phyloP scores from a whole-genome alignment of 1,140 invertebrate species.

The Hypsibius dujardini region DNA sequence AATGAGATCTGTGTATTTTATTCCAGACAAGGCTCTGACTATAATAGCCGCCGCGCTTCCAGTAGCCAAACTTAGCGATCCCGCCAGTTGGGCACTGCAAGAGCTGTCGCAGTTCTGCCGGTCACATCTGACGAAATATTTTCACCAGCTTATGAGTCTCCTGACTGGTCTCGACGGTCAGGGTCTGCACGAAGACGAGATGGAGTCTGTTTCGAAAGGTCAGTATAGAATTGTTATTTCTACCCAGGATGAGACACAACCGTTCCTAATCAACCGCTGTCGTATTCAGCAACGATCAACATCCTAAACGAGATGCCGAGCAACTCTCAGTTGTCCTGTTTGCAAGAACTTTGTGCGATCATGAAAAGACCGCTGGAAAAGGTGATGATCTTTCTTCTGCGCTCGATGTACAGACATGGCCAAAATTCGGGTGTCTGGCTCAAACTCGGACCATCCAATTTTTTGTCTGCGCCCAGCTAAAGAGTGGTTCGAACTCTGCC shows the following conservation, averaged over 20 bases:
- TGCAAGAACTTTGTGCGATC: neutral
- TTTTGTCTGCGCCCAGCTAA: no score
- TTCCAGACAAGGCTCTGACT: neutral
- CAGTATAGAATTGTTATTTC: no score
- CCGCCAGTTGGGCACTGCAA: slow-evolving; percentile 3
- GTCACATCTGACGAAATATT: slow-evolving; percentile 3
- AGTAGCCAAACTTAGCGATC: neutral
- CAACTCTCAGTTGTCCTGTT: neutral
- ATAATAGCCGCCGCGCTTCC: neutral
- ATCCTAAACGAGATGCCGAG: slow-evolving; percentile 12
- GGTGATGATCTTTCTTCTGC: no score
- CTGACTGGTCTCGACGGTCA: neutral
- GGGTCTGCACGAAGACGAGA: slow-evolving; percentile 6
- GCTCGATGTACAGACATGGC: no score
- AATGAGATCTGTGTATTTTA: no score
- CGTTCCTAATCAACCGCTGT: no score
- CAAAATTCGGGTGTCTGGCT: no score
- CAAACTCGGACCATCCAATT: no score
- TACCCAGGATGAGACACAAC: neutral
- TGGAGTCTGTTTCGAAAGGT: neutral
- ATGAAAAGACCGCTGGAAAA: neutral
- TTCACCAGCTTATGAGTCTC: neutral
- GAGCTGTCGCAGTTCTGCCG: neutral
- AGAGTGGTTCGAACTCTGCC: no score
- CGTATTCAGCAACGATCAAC: neutral